Conservation (phyloP, 2,888 invertebrate genomes). For the Mesorhabditis sp. region DNA sequence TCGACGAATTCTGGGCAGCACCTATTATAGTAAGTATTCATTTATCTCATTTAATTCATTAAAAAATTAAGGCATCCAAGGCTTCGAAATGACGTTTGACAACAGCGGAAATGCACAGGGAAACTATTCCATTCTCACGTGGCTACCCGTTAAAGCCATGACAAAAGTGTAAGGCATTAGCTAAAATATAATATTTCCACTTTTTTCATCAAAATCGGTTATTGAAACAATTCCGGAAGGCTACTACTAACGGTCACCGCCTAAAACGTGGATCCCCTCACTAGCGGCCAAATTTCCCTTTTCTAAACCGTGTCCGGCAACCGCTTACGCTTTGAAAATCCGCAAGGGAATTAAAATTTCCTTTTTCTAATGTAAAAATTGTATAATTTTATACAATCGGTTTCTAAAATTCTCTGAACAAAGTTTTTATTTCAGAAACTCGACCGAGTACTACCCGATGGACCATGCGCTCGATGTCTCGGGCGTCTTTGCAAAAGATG, state of each 20-base stretch:
- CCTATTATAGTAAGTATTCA: slow-evolving; percentile 58
- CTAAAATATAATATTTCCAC: background rate
- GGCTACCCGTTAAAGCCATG: slow-evolving; percentile 60
- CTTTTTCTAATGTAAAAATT: too few relatives aligned
- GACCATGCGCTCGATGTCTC: slow-evolving; percentile 45
- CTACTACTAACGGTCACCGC: too few relatives aligned
- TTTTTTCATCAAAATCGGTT: too few relatives aligned
- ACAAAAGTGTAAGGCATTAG: background rate
- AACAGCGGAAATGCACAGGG: slow-evolving; percentile 84
- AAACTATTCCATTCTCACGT: slow-evolving; percentile 82
- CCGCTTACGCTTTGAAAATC: too few relatives aligned
- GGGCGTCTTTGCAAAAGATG: slow-evolving; percentile 46
- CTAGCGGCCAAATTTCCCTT: too few relatives aligned
- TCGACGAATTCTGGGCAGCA: slow-evolving; percentile 74
- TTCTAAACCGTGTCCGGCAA: too few relatives aligned
- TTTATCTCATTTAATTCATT: background rate
- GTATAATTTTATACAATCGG: too few relatives aligned
- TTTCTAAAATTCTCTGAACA: too few relatives aligned
- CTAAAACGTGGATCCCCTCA: too few relatives aligned
- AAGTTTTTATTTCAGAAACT: slow-evolving; percentile 6
- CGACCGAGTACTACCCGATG: slow-evolving; percentile 49
- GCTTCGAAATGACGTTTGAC: slow-evolving; percentile 84
- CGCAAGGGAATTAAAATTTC: too few relatives aligned
- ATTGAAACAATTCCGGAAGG: too few relatives aligned
- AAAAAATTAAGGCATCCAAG: slow-evolving; percentile 76